Evolutionary conservation across 2,888 invertebrate species (phyloP), one percentile per base, ranked within the genome.

Genomic region (Globia sparganii): DNA sequence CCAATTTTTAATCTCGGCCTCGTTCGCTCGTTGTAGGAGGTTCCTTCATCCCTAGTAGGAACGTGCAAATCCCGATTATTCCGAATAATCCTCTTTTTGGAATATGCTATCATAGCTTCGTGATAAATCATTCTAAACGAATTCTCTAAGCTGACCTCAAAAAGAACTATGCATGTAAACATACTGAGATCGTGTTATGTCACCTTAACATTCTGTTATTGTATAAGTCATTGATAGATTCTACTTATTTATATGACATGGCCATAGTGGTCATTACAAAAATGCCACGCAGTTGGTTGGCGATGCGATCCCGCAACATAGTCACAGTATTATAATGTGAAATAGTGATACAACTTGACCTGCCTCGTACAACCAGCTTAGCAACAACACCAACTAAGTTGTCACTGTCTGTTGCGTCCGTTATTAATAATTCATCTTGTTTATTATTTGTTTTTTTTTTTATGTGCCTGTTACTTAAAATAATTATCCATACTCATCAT

Each of bases 131-230:
- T 28, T 58, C 28, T 28, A 59, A 59, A 59, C 8, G 31, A 43
- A 76, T 62, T 77, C 76, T 81, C 11, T 21, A 82, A 31, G 31
- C 64, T 77, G 77, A 65, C 58, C 58, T 78, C 77, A 77, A 83
- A 58, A 34, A 53, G 1, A 83, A 83, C 66, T 43, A 78, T 37
- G 25, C 4, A 59, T 53, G 25, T 58, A 58, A 49, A 65, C 68
- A 78, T 40, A 49, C 58, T 40, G 28, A 61, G n/a, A 46, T 34
- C 25, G 37, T n/a, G 64, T 66, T 85, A 84, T 85, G 56, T 73
- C 65, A 80, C 81, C 85, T 73, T 80, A 67, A 66, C 73, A 85
- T 81, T 85, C 85, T 73, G 37, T 34, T 73, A 46, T 62, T 85
- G 49, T 56, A 43, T 83, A 71, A 31, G 58, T 53, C 69, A 85